Conservation (phyloP, 2,797 vertebrate species). For the Gymnothorax reevesii region DNA sequence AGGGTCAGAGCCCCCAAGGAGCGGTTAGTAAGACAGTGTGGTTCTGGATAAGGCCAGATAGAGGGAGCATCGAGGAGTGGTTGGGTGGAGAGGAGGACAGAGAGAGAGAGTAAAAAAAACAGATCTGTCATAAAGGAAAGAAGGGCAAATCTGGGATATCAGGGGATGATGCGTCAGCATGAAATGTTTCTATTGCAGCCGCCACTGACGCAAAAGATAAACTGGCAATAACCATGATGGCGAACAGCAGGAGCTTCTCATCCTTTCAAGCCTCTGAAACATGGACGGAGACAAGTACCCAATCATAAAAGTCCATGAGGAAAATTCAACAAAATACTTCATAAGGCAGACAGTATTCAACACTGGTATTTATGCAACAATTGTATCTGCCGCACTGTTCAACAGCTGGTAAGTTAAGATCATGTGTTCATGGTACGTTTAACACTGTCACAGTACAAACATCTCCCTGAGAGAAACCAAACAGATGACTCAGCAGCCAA, state of each 20-base stretch:
- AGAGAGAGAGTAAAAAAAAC: background rate
- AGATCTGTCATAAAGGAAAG: constrained; percentile 1
- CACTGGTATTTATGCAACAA: background rate
- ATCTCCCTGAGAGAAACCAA: background rate
- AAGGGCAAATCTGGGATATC: background rate
- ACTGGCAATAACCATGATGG: background rate
- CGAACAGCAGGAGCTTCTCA: background rate
- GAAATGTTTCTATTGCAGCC: background rate
- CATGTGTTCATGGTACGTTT: background rate
- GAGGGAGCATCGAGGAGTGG: constrained; percentile 35
- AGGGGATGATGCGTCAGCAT: background rate
- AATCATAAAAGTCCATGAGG: background rate
- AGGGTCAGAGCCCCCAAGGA: constrained; percentile 98
- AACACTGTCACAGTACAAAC: background rate
- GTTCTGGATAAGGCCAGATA: constrained; percentile 89
- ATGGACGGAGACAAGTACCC: background rate
- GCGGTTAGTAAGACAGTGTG: constrained; percentile 99
- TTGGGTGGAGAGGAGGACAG: background rate
- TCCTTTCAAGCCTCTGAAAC: background rate
- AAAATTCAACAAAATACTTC: background rate
- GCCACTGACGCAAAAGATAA: background rate
- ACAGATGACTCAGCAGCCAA: background rate
- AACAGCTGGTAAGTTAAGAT: background rate
- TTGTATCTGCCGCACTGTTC: background rate
- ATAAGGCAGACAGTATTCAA: background rate